Conservation (phyloP, 1,140 invertebrate genomes). For the Teleogryllus occipitalis region DNA sequence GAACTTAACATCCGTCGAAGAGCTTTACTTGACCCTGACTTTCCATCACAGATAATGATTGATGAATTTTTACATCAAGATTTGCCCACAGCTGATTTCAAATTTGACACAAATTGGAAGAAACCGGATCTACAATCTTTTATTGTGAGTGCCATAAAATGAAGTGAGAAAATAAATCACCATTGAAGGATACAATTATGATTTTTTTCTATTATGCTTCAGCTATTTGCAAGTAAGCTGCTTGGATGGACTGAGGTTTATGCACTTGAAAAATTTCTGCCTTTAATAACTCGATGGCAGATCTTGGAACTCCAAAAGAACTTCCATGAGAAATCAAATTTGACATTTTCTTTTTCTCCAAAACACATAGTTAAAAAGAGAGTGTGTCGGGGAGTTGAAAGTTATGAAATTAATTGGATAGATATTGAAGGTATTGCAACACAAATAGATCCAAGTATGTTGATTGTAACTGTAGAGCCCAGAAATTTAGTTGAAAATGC, state of each 20-base stretch:
- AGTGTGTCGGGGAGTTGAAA: slow-evolving; percentile 50
- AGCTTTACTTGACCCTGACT: slow-evolving; percentile 51
- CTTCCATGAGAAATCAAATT: slow-evolving; percentile 22
- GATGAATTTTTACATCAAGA: slow-evolving; percentile 59
- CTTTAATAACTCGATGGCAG: slow-evolving; percentile 65
- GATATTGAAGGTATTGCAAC: slow-evolving; percentile 46
- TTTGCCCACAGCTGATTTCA: slow-evolving; percentile 30
- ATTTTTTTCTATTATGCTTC: slow-evolving; percentile 30
- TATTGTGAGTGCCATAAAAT: slow-evolving; percentile 43
- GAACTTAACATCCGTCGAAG: slow-evolving; percentile 61
- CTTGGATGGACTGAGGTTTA: slow-evolving; percentile 68
- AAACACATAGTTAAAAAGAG: slow-evolving; percentile 50
- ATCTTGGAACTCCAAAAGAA: slow-evolving; percentile 36
- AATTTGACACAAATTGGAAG: slow-evolving; percentile 49
- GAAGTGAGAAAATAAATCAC: not conserved
- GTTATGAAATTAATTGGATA: slow-evolving; percentile 54
- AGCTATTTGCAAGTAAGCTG: slow-evolving; percentile 55
- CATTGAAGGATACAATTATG: not conserved
- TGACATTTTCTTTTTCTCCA: slow-evolving; percentile 36
- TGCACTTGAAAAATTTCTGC: slow-evolving; percentile 66
- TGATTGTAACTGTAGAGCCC: not conserved
- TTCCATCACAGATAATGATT: slow-evolving; percentile 64
- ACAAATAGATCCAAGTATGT: slow-evolving; percentile 38
- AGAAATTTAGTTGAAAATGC: not conserved
- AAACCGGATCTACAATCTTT: slow-evolving; percentile 60